Evolutionary conservation across 2,797 vertebrate genomes (phyloP).

Genomic region (Microchirus variegatus): DNA sequence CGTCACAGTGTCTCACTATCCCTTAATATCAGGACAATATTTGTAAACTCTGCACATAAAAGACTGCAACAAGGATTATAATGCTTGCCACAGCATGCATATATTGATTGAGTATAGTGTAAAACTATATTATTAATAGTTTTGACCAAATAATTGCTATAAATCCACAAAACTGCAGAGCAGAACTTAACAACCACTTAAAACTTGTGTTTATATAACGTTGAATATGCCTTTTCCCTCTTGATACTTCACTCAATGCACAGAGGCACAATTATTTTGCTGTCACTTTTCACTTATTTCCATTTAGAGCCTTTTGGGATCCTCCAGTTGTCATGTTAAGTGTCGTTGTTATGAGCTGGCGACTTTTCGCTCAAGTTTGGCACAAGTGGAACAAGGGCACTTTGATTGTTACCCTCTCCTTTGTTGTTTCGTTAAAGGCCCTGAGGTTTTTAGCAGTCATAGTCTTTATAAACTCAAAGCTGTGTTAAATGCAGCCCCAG

Average conservation of each 20-base stretch:
- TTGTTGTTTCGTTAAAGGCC: conserved; percentile 66
- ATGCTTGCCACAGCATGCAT: no score
- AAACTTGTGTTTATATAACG: neutral
- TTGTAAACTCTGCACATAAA: no score
- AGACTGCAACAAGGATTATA: no score
- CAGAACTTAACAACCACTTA: neutral
- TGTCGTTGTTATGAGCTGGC: conserved; percentile 24
- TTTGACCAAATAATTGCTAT: neutral
- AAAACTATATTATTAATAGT: no score
- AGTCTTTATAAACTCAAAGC: conserved; percentile 75
- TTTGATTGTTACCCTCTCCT: conserved; percentile 66
- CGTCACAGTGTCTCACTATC: no score
- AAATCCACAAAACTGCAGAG: neutral
- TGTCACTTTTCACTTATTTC: conserved; percentile 27
- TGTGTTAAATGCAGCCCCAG: conserved; percentile 69
- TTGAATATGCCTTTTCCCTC: conserved; percentile 15
- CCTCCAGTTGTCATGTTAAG: conserved; percentile 42
- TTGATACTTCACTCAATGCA: conserved; percentile 11
- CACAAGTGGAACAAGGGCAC: conserved; percentile 41
- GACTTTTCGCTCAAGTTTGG: conserved; percentile 56
- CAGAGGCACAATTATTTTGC: conserved; percentile 34
- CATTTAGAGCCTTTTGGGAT: conserved; percentile 35
- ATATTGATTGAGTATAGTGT: no score
- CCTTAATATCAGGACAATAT: no score
- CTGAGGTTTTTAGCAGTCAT: conserved; percentile 70